These are phyloP conservation scores for Bursaphelenchus mucronatus DNA, from an alignment of 1,140 invertebrate genomes.

Conservation along the genomic window DNA sequence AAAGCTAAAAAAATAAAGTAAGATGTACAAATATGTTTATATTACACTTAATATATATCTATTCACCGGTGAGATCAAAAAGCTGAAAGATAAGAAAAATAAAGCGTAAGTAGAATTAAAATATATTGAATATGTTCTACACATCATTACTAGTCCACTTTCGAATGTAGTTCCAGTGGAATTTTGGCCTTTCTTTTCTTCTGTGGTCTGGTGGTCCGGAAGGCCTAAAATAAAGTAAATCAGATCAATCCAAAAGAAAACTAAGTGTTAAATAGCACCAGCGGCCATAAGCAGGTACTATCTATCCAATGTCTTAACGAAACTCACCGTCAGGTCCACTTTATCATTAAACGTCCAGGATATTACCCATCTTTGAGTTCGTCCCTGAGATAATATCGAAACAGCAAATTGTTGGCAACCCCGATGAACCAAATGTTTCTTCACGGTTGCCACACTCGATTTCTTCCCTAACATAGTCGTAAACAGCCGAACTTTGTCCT, in stretches of 20 bases:
- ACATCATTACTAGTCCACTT: too few species aligned
- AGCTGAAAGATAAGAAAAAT: too few species aligned
- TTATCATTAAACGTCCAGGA: constrained; percentile 18
- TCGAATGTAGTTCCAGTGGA: too few species aligned
- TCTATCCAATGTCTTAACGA: background rate
- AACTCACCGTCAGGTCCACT: constrained; percentile 5
- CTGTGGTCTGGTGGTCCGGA: background rate
- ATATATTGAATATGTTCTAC: too few species aligned
- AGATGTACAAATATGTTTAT: too few species aligned
- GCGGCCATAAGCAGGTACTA: background rate
- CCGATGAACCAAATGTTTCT: background rate
- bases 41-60: too few species aligned
- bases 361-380: constrained; percentile 21
- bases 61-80: too few species aligned
- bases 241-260: background rate
- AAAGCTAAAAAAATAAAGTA: too few species aligned
- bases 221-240: background rate
- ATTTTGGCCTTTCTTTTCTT: too few species aligned
- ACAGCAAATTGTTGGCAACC: background rate
- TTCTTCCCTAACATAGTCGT: constrained; percentile 26
- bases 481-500: constrained; percentile 5
- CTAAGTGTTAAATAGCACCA: background rate
- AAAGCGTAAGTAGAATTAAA: too few species aligned
- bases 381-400: constrained; percentile 5
- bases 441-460: background rate